A percentile compares a stretch with the other conserved stretches of the same genome.
Evolutionary conservation across 2,888 invertebrate genomes (phyloP).

Genomic region (Drosophila nr. perissopoda): DNA sequence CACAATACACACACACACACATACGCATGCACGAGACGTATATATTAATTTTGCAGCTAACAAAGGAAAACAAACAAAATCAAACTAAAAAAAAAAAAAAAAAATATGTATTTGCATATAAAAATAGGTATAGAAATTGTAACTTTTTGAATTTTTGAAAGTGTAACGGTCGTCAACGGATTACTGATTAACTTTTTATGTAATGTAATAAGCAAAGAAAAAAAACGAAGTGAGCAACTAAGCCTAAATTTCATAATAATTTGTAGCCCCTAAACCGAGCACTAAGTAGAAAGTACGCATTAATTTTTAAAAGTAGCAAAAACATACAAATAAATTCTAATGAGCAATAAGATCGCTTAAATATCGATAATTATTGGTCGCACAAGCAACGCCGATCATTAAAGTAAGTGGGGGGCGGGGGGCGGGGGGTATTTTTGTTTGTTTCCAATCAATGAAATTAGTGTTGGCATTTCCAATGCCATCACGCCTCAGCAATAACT

Average conservation of each 20-base stretch:
- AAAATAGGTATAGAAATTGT: conserved; percentile 52
- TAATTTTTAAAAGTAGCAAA: conserved; percentile 84
- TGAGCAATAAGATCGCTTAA: conserved; percentile 56
- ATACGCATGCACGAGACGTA: conserved; percentile 30
- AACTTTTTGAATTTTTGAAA: conserved; percentile 46
- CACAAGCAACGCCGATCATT: not conserved
- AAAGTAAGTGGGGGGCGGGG: accelerated
- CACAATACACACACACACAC: conserved; percentile 14
- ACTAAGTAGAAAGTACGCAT: conserved; percentile 81
- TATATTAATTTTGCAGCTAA: conserved; percentile 48
- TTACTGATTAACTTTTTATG: conserved; percentile 48
- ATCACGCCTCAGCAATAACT: not conserved
- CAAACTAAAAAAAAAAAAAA: not conserved
- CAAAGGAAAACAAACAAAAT: not conserved
- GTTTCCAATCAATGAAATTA: not conserved
- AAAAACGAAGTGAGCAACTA: conserved; percentile 59
- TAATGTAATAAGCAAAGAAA: conserved; percentile 55
- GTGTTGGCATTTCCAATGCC: not conserved
- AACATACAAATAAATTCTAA: conserved; percentile 76
- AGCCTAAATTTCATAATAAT: conserved; percentile 69
- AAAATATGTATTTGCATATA: conserved; percentile 63
- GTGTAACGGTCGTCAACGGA: conserved; percentile 36
- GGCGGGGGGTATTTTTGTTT: not conserved
- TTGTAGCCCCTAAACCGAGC: conserved; percentile 74
- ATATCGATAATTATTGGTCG: conserved; percentile 25